Base-by-base conservation (phyloP, 1,140 invertebrate genomes). In the Pogonognathellus flavescens region DNA sequence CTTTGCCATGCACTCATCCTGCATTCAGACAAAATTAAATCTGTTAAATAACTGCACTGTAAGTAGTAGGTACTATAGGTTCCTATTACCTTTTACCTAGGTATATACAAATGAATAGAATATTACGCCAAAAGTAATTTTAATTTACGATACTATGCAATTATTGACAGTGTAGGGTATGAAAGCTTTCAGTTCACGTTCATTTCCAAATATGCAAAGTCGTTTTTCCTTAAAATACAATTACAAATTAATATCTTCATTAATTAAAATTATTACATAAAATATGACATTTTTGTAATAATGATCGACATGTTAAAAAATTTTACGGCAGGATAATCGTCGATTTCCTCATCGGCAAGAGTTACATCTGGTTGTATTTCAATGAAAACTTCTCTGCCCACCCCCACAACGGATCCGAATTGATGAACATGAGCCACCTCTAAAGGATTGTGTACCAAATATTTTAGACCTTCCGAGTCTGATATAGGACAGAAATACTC, bases 111-210 rank as follows among this genome's bases (percentile, higher is more conserved):
- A 49, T 57, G n/a, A n/a, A n/a, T n/a, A n/a, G n/a, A 87, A 50
- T 83, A 86, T 57, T n/a, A n/a, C n/a, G n/a, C n/a, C n/a, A n/a
- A 20, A n/a, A 4, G 62, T n/a, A 20, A n/a, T n/a, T 82, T 82
- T 55, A 7, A 18, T 59, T 83, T 25, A 20, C 25, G 55, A 20
- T 11, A 53, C 25, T 57, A 82, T 57, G 31, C 85, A 86, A 57
- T 86, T 87, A 18, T 20, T 59, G 49, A 57, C 50, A 0, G 86
- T 87, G 70, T 87, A 87, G 20, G 84, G 25, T n/a, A 4, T 18
- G 80, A 81, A 87, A 16, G 82, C 82, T 5, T 84, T 31, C 41
- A 87, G 55, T 9, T 41, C 6, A n/a, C 70, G 14, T 50, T 76
- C 70, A 76, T 50, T 0, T 7, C 70, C 70, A 80, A 87, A 87